Evolutionary conservation across 2,113 vertebrate genomes (phyloP), one percentile per base, ranked within the genome.

Genomic region (Podilymbus podiceps): DNA sequence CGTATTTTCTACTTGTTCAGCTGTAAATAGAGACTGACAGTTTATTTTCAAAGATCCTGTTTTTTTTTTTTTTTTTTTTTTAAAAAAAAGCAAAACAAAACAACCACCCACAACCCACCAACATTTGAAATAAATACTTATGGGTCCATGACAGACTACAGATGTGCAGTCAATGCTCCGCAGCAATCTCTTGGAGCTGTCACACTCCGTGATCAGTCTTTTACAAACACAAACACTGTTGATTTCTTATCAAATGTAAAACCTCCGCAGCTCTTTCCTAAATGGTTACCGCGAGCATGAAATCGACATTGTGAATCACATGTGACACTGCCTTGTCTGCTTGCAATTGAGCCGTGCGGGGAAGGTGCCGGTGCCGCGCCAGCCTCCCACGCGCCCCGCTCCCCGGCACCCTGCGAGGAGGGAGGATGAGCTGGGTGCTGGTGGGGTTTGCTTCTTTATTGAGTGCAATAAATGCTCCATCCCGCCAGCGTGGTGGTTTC

Each of bases 221-320:
- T 98, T 97, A 96, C 98, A 98, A 99, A 99, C 99, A 99, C 98
- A 98, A 98, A 98, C 98, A 95, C 98, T 94, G 98, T 96, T 99
- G 99, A 99, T 99, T 99, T 99, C 99, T 99, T 99, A 99, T 99
- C 98, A 99, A 98, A 99, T 99, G 99, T 99, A 99, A 98, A 99
- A 99, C 98, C 98, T 98, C 98, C 95, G 90, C 98, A 97, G 98
- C 98, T 98, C 98, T 98, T 98, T 98, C 98, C 98, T 98, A 99
- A 99, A 98, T 96, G 99, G 98, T 99, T 99, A 99, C 98, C 92
- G 97, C 96, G 97, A 98, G 99, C 99, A 98, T 99, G 99, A 99
- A 99, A 99, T 99, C 99, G 99, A 99, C 99, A 99, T 99, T 98
- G 99, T 98, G 99, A 99, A 99, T 99, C 98, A 98, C 98, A 99